Conservation (phyloP, 2,888 invertebrate genomes). For the Hoplodrina blanda region DNA sequence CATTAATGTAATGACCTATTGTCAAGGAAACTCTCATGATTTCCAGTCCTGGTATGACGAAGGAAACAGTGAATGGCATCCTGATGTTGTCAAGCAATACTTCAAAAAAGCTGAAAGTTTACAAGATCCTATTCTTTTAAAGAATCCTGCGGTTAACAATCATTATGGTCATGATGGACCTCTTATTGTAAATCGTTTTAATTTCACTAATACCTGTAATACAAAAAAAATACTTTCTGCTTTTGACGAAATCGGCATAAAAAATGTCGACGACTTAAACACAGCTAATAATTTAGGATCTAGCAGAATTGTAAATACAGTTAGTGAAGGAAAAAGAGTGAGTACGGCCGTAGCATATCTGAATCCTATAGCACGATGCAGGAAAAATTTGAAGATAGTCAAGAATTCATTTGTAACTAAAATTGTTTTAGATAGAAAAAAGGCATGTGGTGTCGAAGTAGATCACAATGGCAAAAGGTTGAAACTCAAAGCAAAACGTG, state of each 20-base stretch:
- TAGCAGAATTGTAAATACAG: slow-evolving; percentile 12
- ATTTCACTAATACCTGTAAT: slow-evolving; percentile 21
- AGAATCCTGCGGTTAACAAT: slow-evolving; percentile 72
- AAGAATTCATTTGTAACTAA: slow-evolving; percentile 47
- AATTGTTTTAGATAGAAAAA: slow-evolving; percentile 34
- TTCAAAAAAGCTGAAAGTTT: slow-evolving; percentile 58
- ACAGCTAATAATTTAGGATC: slow-evolving; percentile 45
- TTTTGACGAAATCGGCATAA: slow-evolving; percentile 47
- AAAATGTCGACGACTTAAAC: slow-evolving; percentile 48
- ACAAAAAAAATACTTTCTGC: slow-evolving; percentile 33
- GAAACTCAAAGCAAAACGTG: slow-evolving; percentile 35
- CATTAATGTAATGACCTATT: slow-evolving; percentile 89
- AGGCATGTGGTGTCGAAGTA: slow-evolving; percentile 42
- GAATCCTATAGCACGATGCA: slow-evolving; percentile 23
- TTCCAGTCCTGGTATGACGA: slow-evolving; percentile 88
- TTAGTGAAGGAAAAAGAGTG: slow-evolving; percentile 40
- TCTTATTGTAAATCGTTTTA: slow-evolving; percentile 41
- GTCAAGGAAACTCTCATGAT: slow-evolving; percentile 85
- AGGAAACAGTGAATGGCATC: slow-evolving; percentile 76
- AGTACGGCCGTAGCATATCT: slow-evolving; percentile 51
- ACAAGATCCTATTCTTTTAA: slow-evolving; percentile 33
- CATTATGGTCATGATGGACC: slow-evolving; percentile 59
- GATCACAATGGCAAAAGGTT: slow-evolving; percentile 21
- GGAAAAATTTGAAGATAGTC: slow-evolving; percentile 51
- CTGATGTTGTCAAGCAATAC: slow-evolving; percentile 47